A percentile compares a stretch with the other conserved stretches of the same genome.
Evolutionary conservation across 2,797 vertebrate genomes (phyloP).

Genomic region (Lindbergichthys nudifrons): DNA sequence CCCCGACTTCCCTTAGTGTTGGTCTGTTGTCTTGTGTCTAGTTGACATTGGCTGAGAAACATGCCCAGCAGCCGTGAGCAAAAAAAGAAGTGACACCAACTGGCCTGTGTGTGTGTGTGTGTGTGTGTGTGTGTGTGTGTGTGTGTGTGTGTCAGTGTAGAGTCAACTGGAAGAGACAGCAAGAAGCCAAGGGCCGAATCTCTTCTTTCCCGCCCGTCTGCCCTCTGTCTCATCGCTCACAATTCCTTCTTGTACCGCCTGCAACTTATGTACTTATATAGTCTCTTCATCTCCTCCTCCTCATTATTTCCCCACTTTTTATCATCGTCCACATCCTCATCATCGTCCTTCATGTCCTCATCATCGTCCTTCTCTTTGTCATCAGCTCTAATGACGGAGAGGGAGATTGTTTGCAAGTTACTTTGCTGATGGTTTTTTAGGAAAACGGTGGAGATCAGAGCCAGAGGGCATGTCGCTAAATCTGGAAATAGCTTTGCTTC

Average conservation of each 20-base stretch:
- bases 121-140: no score
- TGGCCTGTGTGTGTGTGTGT: constrained; percentile 39
- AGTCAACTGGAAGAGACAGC: constrained; percentile 67
- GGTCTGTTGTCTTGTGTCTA: constrained; percentile 41
- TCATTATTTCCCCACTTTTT: constrained; percentile 27
- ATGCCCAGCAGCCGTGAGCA: constrained; percentile 38
- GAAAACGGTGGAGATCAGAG: constrained; percentile 51
- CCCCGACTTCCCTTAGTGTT: constrained; percentile 23
- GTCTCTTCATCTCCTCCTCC: neutral
- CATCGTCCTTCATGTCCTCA: constrained; percentile 17
- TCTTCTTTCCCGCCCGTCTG: constrained; percentile 58
- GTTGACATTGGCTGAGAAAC: constrained; percentile 58
- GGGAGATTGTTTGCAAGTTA: constrained; percentile 27
- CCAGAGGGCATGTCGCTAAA: constrained; percentile 19
- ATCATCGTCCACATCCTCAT: constrained; percentile 36
- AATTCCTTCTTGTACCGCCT: constrained; percentile 28
- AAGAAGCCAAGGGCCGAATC: constrained; percentile 56
- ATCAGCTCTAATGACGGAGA: constrained; percentile 36
- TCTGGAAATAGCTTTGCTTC: constrained; percentile 66
- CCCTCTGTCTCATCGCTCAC: constrained; percentile 61
- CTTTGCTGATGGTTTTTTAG: constrained; percentile 24
- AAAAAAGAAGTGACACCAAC: constrained; percentile 50
- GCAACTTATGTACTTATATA: constrained; percentile 6
- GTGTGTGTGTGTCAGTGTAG: constrained; percentile 37
- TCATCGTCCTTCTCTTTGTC: constrained; percentile 18